A percentile compares a stretch with the other conserved stretches of the same genome.
phyloP scores from a whole-genome alignment of 53 echinoderm and acorn worm genomes.

The Patiria pectinifera region DNA sequence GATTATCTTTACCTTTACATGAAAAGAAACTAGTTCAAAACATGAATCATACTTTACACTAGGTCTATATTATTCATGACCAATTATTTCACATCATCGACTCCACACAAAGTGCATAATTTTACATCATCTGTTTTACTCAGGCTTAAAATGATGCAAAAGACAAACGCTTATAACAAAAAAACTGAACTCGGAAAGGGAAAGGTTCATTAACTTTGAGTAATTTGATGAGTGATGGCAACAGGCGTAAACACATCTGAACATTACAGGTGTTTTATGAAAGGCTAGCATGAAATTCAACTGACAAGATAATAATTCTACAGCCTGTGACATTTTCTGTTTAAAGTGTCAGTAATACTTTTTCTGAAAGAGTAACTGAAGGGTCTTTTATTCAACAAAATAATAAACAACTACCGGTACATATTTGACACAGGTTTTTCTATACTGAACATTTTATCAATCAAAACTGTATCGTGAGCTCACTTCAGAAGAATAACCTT shows the following conservation, averaged over 20 bases:
- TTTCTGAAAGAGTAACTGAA: no score
- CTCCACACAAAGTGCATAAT: not conserved
- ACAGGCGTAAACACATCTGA: not conserved
- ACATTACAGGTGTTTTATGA: not conserved
- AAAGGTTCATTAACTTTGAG: not conserved
- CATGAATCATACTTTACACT: not conserved
- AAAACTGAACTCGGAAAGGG: not conserved
- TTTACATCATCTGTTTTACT: not conserved
- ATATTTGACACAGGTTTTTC: no score
- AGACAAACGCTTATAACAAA: not conserved
- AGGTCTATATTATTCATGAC: not conserved
- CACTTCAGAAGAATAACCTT: no score
- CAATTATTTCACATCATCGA: not conserved
- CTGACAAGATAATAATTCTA: not conserved
- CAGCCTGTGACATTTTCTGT: not conserved
- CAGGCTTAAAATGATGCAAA: not conserved
- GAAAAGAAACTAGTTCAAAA: not conserved
- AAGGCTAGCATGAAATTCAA: not conserved
- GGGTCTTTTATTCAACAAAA: no score
- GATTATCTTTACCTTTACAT: not conserved
- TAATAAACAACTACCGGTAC: no score
- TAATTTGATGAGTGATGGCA: not conserved
- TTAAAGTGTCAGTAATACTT: not conserved
- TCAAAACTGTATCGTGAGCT: no score
- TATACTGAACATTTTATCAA: no score